These are phyloP conservation scores for Laticauda colubrina DNA, from an alignment of 2,113 vertebrate genomes.

Conservation along the genomic window DNA sequence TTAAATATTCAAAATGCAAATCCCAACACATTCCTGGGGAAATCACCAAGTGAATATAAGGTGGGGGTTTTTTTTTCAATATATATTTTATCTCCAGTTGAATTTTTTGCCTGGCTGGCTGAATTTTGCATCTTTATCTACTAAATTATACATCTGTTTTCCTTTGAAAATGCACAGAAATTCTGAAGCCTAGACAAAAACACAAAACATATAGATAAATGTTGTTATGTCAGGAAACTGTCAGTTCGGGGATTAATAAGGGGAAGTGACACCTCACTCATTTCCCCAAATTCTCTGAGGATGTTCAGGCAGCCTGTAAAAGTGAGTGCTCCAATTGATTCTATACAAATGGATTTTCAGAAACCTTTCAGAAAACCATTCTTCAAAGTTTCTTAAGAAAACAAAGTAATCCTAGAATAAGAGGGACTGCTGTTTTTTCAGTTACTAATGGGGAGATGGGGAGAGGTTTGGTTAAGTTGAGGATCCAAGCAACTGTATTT, in stretches of 20 bases:
- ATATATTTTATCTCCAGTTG: neutral
- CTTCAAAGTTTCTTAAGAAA: constrained; percentile 20
- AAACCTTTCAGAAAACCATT: constrained; percentile 12
- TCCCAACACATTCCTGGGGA: neutral
- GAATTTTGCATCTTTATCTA: neutral
- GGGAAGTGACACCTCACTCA: constrained; percentile 23
- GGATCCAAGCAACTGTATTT: neutral
- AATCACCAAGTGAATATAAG: neutral
- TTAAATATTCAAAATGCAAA: neutral
- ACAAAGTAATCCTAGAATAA: constrained; percentile 7
- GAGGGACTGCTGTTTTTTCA: neutral
- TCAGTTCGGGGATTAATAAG: constrained; percentile 27
- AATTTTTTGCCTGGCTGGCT: neutral
- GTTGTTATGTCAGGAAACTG: constrained; percentile 21
- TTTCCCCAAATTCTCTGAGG: constrained; percentile 8
- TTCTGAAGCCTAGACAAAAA: neutral
- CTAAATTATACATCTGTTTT: neutral
- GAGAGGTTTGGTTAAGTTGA: neutral
- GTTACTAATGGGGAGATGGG: neutral
- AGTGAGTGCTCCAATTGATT: constrained; percentile 19
- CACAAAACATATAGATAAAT: constrained; percentile 2
- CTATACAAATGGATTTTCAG: constrained; percentile 16
- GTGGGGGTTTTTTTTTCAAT: neutral
- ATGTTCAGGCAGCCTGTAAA: constrained; percentile 20
- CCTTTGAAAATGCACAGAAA: neutral